Percentiles rank a stretch among this genome's conserved stretches.
Evolutionary conservation across 2,888 invertebrate species (phyloP).

Genomic region (Leucania comma): DNA sequence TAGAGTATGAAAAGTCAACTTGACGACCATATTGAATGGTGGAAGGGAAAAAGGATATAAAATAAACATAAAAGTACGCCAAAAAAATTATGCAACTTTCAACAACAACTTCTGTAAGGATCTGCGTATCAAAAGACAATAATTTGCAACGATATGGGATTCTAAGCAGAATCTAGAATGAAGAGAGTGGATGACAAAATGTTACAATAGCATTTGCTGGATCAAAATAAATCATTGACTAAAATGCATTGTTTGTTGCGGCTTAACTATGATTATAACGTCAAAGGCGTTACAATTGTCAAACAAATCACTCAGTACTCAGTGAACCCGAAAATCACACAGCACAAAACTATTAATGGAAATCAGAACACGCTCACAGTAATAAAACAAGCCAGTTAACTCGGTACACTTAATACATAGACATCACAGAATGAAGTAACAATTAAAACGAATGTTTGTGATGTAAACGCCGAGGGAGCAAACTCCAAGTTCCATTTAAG

Average conservation of each 20-base stretch:
- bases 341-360: neutral
- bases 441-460: constrained; percentile 48
- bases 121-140: neutral
- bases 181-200: neutral
- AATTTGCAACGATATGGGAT: neutral
- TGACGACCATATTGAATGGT: neutral
- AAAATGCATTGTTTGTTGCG: neutral
- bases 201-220: neutral
- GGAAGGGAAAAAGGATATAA: neutral
- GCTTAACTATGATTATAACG: neutral
- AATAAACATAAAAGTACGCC: no score
- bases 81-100: no score
- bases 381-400: constrained; percentile 15
- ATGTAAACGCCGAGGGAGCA: constrained; percentile 26
- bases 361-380: constrained; percentile 1
- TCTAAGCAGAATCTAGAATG: neutral
- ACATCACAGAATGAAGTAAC: constrained; percentile 29
- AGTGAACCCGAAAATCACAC: constrained; percentile 1
- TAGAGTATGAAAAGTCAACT: constrained; percentile 13
- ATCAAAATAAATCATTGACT: neutral
- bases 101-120: no score
- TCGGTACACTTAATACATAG: constrained; percentile 10
- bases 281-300: constrained; percentile 20
- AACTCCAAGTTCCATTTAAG: constrained; percentile 54
- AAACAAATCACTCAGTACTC: constrained; percentile 24